Evolutionary conservation across 2,113 vertebrate genomes (phyloP).

Genomic region (Macheiramphus alcinus): DNA sequence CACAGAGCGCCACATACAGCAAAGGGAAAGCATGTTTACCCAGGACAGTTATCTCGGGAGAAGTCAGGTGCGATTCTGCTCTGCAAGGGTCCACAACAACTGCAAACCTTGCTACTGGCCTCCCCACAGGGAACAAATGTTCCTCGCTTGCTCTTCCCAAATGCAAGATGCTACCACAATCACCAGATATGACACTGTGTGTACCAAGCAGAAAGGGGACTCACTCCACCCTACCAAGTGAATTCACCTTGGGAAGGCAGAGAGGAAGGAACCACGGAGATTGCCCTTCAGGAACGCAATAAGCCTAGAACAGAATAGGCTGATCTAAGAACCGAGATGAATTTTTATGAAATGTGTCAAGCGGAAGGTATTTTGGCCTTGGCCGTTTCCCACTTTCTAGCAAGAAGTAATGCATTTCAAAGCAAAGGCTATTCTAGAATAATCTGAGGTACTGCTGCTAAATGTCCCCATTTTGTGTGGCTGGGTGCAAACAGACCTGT

Average conservation of each 20-base stretch:
- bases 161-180: background rate
- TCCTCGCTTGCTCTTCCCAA: background rate
- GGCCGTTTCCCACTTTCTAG: background rate
- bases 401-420: background rate
- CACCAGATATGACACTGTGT: background rate
- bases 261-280: background rate
- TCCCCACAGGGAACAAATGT: background rate
- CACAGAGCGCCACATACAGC: too few species aligned
- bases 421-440: background rate
- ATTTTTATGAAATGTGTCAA: background rate
- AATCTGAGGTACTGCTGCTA: background rate
- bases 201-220: background rate
- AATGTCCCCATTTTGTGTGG: background rate
- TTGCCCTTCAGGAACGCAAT: background rate
- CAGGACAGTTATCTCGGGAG: too few species aligned
- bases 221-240: background rate
- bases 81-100: background rate
- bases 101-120: background rate
- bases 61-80: background rate
- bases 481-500: background rate
- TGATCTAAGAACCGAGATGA: background rate
- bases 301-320: background rate
- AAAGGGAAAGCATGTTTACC: too few species aligned
- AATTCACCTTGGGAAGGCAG: background rate
- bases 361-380: background rate